Conservation (phyloP, 2,888 invertebrate species). For the Reticulitermes lucifugus region DNA sequence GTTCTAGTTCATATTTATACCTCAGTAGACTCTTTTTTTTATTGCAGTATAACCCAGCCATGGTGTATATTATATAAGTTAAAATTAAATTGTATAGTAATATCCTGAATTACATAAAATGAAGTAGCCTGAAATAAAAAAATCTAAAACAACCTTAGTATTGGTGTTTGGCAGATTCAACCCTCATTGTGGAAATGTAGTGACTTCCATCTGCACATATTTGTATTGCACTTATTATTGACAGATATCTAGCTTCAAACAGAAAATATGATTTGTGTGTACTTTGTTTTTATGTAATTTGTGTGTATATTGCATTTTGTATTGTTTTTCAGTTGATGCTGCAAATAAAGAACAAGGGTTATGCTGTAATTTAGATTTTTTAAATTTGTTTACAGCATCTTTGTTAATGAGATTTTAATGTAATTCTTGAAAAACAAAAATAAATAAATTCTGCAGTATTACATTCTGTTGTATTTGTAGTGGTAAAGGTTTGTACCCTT, state of each 20-base stretch:
- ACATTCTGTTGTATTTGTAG: not conserved
- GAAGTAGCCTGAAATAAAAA: not conserved
- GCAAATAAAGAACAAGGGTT: not conserved
- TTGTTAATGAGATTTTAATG: not conserved
- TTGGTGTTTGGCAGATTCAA: not conserved
- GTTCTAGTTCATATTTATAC: not conserved
- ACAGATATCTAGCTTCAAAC: not conserved
- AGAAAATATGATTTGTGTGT: not conserved
- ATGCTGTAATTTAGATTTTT: constrained; percentile 13
- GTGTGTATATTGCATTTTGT: not conserved
- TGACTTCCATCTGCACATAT: not conserved
- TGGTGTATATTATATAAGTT: constrained; percentile 16
- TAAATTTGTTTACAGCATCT: not conserved
- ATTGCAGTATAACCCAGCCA: constrained; percentile 23
- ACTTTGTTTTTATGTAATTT: not conserved
- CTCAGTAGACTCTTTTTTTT: not conserved
- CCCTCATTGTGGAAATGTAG: not conserved
- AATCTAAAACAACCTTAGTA: not conserved
- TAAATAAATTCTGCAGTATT: not conserved
- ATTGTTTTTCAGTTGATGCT: not conserved
- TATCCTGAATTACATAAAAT: not conserved
- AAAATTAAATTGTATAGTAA: constrained; percentile 17
- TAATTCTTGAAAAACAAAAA: constrained; percentile 7
- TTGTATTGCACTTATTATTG: not conserved
- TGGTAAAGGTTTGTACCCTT: not conserved